Evolutionary conservation across 2,113 vertebrate genomes (phyloP).

Genomic region (Macaca nemestrina): DNA sequence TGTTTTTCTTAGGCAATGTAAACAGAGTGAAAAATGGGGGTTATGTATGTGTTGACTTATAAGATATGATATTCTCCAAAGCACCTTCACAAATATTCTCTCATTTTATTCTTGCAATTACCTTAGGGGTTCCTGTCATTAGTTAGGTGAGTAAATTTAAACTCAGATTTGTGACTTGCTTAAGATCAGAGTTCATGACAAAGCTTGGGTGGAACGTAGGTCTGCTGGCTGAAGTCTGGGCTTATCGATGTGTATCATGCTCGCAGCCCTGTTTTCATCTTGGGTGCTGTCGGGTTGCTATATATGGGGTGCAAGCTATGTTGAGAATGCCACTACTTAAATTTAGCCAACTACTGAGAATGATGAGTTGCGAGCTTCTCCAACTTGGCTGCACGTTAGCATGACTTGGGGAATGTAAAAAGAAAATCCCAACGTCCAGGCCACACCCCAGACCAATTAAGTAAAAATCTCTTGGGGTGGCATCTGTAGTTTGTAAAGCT

Average conservation of each 20-base stretch:
- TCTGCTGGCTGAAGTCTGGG: not conserved
- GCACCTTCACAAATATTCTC: not conserved
- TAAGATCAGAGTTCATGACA: not conserved
- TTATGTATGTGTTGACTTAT: not conserved
- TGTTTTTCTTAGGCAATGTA: not conserved
- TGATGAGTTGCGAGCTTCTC: not conserved
- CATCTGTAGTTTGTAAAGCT: not conserved
- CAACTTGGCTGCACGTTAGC: not conserved
- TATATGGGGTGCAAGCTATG: not conserved
- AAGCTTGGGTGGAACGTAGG: not conserved
- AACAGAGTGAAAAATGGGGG: not conserved
- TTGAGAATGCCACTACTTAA: not conserved
- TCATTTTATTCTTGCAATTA: not conserved
- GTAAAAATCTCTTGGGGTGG: not conserved
- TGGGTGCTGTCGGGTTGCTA: not conserved
- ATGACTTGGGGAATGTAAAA: not conserved
- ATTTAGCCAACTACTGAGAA: not conserved
- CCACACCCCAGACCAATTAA: not conserved
- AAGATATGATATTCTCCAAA: not conserved
- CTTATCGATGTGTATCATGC: not conserved
- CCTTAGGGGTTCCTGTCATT: not conserved
- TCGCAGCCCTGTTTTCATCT: not conserved
- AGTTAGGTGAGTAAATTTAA: not conserved
- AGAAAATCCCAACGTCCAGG: not conserved
- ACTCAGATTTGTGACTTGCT: not conserved